Evolutionary conservation across 2,888 invertebrate genomes (phyloP), one percentile per base, ranked within the genome.

Genomic region (Stenodema calcarata): DNA sequence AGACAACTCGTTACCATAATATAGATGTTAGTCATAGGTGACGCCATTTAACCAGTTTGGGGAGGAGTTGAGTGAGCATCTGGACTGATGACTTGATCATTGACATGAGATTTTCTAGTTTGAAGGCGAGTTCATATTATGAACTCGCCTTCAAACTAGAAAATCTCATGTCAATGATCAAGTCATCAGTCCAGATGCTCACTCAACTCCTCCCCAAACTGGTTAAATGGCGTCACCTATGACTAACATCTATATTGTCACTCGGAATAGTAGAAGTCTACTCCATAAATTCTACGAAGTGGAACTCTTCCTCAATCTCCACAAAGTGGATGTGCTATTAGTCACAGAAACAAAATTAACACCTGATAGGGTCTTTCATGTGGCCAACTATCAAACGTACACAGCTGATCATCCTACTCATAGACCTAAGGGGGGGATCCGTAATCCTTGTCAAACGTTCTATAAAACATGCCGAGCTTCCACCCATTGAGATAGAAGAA

Each of bases 231-330:
- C n/a, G n/a, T n/a, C n/a, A n/a, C n/a, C n/a, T n/a, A n/a, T n/a
- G n/a, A n/a, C n/a, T n/a, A n/a, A n/a, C n/a, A n/a, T n/a, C n/a
- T n/a, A n/a, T n/a, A n/a, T n/a, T n/a, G n/a, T n/a, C 80, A 50
- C 80, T 28, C 50, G 80, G 80, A 80, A 80, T 11, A 7, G 50
- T 16, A 80, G 80, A 47, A 47, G 80, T 27, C 75, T 75, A 12
- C 4, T 28, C 75, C 23, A 62, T 28, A 81, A 81, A 81, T 28
- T 11, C 28, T 28, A 30, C 7, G 81, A 81, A 50, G 54, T 54
- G 0, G 28, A 35, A 23, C 35, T 6, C 9, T 81, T 81, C 27
- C 27, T 62, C 23, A 16, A 18, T 9, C 16, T 12, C 7, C 50
- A 81, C 35, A 6, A 50, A 11, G 16, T 81, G 4, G 81, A 81